These are phyloP conservation scores for Eulacestoma nigropectus DNA, from an alignment of 2,113 vertebrate species.

Conservation along the genomic window DNA sequence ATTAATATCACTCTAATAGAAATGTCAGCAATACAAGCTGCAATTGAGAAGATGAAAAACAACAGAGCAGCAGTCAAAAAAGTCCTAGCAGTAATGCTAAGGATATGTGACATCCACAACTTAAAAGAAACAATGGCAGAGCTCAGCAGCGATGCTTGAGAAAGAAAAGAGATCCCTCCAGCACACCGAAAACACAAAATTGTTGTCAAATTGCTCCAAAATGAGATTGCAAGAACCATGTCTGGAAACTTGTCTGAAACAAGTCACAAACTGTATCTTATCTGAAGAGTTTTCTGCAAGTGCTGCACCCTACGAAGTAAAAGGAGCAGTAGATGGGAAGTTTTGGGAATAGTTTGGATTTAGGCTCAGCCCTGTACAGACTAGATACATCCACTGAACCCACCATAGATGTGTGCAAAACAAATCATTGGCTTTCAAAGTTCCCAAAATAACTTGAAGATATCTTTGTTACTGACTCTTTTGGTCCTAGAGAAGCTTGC, in stretches of 20 bases:
- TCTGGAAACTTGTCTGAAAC: background rate
- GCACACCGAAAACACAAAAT: background rate
- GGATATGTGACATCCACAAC: background rate
- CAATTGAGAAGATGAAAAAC: background rate
- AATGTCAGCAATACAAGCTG: background rate
- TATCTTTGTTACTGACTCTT: background rate
- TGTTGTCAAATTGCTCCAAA: background rate
- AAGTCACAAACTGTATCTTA: background rate
- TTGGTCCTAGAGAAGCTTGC: background rate
- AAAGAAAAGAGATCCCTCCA: background rate
- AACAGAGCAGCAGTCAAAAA: background rate
- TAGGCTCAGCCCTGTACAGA: background rate
- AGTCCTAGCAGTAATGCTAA: background rate
- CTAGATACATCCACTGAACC: background rate
- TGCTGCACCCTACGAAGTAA: background rate
- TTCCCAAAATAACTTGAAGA: background rate
- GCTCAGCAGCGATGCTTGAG: background rate
- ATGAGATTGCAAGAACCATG: background rate
- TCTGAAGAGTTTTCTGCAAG: background rate
- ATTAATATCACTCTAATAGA: background rate
- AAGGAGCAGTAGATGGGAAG: background rate
- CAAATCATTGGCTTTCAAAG: background rate
- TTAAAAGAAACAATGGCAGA: background rate
- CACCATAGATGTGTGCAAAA: background rate
- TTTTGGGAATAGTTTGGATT: background rate